These are phyloP conservation scores for Rhagium mordax DNA, from an alignment of 2,888 invertebrate genomes.

Conservation along the genomic window DNA sequence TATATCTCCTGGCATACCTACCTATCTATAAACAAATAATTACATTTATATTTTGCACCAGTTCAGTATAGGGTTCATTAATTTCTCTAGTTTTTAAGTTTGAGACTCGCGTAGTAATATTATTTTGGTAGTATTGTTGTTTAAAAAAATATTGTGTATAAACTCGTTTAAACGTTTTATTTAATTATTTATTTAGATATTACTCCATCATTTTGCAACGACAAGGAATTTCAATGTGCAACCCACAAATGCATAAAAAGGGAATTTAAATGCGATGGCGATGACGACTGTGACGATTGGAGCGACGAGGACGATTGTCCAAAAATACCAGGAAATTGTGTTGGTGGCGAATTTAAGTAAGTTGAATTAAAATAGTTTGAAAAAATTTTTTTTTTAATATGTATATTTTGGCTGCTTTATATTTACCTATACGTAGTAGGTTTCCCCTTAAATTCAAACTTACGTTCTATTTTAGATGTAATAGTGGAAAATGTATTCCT, in stretches of 20 bases:
- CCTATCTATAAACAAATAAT: too few relatives aligned
- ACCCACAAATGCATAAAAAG: conserved; percentile 82
- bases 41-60: too few relatives aligned
- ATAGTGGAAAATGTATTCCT: conserved; percentile 85
- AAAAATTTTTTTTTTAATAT: background rate
- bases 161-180: too few relatives aligned
- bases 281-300: conserved; percentile 91
- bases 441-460: background rate
- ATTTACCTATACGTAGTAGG: background rate
- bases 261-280: conserved; percentile 87
- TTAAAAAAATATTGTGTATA: too few relatives aligned
- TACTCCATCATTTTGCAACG: conserved; percentile 77
- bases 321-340: conserved; percentile 76
- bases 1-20: too few relatives aligned
- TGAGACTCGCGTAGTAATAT: too few relatives aligned
- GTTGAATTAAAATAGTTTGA: conserved; percentile 44
- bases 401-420: background rate
- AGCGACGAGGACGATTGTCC: conserved; percentile 88
- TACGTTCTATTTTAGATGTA: conserved; percentile 74
- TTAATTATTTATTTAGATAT: conserved; percentile 59
- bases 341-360: conserved; percentile 81
- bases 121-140: too few relatives aligned
- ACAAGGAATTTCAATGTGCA: conserved; percentile 83
- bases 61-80: too few relatives aligned
- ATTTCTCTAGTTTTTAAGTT: too few relatives aligned